Percentiles rank a stretch among this genome's conserved stretches.
phyloP scores from a whole-genome alignment of 2,113 vertebrate species.

The Forbesichthys agassizii region DNA sequence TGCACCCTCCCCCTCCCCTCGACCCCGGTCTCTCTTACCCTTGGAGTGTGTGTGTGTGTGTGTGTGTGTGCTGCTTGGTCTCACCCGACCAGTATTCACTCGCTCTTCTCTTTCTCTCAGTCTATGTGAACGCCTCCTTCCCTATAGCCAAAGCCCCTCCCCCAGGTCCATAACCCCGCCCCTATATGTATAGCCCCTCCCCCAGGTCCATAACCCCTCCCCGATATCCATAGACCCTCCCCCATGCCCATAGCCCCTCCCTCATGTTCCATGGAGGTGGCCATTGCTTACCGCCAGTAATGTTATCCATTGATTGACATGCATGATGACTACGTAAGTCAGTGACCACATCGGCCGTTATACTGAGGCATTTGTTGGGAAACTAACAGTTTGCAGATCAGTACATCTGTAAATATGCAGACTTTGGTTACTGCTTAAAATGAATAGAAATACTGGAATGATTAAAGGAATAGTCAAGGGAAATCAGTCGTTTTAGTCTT shows the following conservation, averaged over 20 bases:
- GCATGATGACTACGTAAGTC: too few species aligned
- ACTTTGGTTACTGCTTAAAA: too few species aligned
- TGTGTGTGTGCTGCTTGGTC: conserved; percentile 59
- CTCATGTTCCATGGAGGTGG: too few species aligned
- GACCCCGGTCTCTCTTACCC: not conserved
- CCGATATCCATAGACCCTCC: not conserved
- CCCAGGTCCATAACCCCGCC: not conserved
- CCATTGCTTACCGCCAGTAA: too few species aligned
- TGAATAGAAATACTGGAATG: too few species aligned
- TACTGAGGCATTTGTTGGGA: too few species aligned
- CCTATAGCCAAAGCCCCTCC: not conserved
- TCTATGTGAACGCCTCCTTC: not conserved
- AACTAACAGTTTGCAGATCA: too few species aligned
- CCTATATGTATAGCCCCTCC: not conserved
- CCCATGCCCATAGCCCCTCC: not conserved
- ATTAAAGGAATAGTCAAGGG: too few species aligned
- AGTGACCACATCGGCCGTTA: too few species aligned
- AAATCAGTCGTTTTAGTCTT: too few species aligned
- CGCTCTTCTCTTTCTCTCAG: not conserved
- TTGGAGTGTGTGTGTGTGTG: not conserved
- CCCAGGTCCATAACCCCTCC: not conserved
- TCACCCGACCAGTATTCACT: conserved; percentile 54
- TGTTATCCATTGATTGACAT: too few species aligned
- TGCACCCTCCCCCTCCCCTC: conserved; percentile 61
- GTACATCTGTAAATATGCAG: too few species aligned